phyloP scores from a whole-genome alignment of 2,888 invertebrate species.

The Agrotis puta region DNA sequence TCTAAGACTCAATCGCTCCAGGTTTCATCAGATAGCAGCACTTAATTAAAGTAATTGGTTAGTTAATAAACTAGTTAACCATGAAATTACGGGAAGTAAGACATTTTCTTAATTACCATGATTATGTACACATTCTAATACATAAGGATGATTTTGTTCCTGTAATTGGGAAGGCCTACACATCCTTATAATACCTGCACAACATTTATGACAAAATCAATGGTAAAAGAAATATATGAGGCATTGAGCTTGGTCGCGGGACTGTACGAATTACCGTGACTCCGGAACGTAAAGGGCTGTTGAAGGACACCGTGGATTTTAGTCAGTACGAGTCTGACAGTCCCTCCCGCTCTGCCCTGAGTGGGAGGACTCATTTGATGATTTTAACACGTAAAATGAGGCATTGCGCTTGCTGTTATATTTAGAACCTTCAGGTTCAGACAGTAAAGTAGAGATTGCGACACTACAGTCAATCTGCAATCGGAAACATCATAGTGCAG shows the following conservation, averaged over 20 bases:
- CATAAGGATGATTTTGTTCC: not conserved
- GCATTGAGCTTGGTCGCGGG: no score
- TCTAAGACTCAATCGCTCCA: constrained; percentile 1
- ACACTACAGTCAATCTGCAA: not conserved
- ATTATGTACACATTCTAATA: constrained; percentile 1
- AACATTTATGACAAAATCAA: constrained; percentile 8
- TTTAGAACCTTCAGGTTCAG: not conserved
- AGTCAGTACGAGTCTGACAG: no score
- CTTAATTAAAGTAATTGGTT: constrained; percentile 38
- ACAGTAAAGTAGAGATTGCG: not conserved
- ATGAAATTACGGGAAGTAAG: constrained; percentile 39
- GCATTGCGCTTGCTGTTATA: not conserved
- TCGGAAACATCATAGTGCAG: not conserved
- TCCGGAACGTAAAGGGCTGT: no score
- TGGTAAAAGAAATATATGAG: not conserved
- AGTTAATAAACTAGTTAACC: constrained; percentile 23
- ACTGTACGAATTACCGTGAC: no score
- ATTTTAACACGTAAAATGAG: no score
- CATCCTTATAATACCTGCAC: constrained; percentile 8
- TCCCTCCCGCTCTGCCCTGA: no score
- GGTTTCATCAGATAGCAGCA: constrained; percentile 32
- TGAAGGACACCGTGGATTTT: no score
- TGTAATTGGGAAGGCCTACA: not conserved
- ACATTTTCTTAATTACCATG: constrained; percentile 38
- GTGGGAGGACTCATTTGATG: no score